Percentiles rank a stretch among this genome's conserved stretches.
phyloP scores from a whole-genome alignment of 1,140 invertebrate species.

The Drosophila carrolli region DNA sequence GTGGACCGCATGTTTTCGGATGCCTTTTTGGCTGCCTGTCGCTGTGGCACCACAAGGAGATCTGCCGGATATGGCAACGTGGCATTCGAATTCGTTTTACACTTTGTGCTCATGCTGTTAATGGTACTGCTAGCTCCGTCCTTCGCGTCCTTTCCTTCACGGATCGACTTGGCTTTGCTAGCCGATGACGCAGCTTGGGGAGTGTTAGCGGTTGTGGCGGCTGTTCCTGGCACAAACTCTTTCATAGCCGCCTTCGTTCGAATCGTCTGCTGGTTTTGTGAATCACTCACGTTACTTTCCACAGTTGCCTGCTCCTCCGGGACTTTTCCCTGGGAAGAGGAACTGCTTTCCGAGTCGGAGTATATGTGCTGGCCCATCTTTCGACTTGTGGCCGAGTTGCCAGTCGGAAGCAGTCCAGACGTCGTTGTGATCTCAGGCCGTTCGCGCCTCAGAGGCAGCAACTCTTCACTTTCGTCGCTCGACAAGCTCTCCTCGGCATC shows the following conservation, averaged over 20 bases:
- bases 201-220: constrained; percentile 36
- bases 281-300: constrained; percentile 87
- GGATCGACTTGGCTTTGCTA: constrained; percentile 46
- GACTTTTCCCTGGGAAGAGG: constrained; percentile 27
- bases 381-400: constrained; percentile 45
- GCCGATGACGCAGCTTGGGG: constrained; percentile 26
- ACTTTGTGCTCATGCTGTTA: constrained; percentile 13
- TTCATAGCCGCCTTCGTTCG: constrained; percentile 94
- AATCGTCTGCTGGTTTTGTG: constrained; percentile 88
- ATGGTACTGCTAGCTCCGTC: constrained; percentile 4
- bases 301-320: constrained; percentile 77
- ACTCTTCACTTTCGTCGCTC: constrained; percentile 91
- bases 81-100: constrained; percentile 35
- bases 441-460: constrained; percentile 86
- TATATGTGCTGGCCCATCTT: constrained; percentile 75
- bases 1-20: constrained; percentile 92
- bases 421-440: neutral
- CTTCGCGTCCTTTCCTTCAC: constrained; percentile 37
- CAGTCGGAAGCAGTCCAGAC: constrained; percentile 86
- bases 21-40: constrained; percentile 95
- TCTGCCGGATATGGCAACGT: constrained; percentile 87
- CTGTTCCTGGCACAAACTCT: constrained; percentile 87
- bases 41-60: constrained; percentile 94
- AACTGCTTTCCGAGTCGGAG: constrained; percentile 74
- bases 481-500: constrained; percentile 86